phyloP scores from a whole-genome alignment of 1,140 invertebrate genomes.

The Drosophila bipectinata region DNA sequence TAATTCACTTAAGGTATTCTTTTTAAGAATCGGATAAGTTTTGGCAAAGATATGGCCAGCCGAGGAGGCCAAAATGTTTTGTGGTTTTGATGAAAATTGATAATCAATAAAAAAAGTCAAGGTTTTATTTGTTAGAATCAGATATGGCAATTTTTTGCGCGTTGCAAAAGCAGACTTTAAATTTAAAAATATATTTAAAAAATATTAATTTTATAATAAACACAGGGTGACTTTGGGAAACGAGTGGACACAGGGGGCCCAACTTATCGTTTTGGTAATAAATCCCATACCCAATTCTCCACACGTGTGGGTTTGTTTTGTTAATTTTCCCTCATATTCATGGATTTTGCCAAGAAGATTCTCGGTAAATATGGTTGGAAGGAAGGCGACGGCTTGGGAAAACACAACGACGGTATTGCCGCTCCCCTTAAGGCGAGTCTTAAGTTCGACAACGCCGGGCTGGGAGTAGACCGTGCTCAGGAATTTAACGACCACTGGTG shows the following conservation, averaged over 20 bases:
- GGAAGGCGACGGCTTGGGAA: constrained; percentile 92
- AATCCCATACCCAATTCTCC: background rate
- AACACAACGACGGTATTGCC: constrained; percentile 89
- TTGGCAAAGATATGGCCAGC: too few species aligned
- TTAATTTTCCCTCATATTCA: constrained; percentile 37
- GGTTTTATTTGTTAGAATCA: too few species aligned
- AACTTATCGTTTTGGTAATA: background rate
- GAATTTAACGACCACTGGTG: constrained; percentile 93
- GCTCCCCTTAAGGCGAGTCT: constrained; percentile 90
- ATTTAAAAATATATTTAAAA: too few species aligned
- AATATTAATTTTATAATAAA: too few species aligned
- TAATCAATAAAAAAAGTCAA: too few species aligned
- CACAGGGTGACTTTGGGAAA: background rate
- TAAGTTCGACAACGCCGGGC: constrained; percentile 90
- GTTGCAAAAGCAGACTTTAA: too few species aligned
- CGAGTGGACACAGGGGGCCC: background rate
- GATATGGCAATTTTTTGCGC: too few species aligned
- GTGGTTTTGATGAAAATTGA: too few species aligned
- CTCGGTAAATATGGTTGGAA: constrained; percentile 88
- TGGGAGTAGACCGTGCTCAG: constrained; percentile 89
- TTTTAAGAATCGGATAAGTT: too few species aligned
- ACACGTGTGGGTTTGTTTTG: constrained; percentile 43
- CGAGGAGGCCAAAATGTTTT: too few species aligned
- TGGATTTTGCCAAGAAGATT: constrained; percentile 87
- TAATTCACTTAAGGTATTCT: too few species aligned